A percentile compares a stretch with the other conserved stretches of the same genome.
Conservation (phyloP, 2,797 vertebrate species). For the Borostomias antarcticus region DNA sequence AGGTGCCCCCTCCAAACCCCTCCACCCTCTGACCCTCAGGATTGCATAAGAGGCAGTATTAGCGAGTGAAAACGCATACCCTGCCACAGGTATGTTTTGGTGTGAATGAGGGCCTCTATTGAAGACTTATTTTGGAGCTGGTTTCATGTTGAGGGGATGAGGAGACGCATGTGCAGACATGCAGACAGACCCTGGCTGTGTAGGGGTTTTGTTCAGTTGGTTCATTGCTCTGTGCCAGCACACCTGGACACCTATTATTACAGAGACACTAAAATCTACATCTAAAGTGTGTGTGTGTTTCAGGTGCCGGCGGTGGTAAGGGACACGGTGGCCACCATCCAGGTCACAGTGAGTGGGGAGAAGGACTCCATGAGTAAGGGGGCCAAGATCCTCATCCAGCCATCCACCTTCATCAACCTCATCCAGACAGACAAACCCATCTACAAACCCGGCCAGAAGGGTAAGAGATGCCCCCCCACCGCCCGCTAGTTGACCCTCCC, state of each 20-base stretch:
- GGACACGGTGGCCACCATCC: conserved; percentile 59
- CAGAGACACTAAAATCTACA: neutral
- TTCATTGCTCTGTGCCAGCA: no score
- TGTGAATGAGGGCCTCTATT: neutral
- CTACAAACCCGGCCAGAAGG: conserved; percentile 82
- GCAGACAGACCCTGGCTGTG: no score
- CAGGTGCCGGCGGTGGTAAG: conserved; percentile 73
- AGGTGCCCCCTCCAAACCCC: no score
- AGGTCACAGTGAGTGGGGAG: conserved; percentile 57
- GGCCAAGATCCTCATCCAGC: conserved; percentile 71
- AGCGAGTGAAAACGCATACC: neutral
- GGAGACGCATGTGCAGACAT: no score
- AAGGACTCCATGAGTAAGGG: conserved; percentile 51
- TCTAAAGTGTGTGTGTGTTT: neutral
- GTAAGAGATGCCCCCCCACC: no score
- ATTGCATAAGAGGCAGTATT: neutral
- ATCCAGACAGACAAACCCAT: conserved; percentile 82
- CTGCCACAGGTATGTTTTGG: neutral
- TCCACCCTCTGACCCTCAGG: neutral
- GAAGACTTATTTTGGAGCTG: no score
- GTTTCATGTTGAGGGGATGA: no score
- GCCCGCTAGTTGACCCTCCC: no score
- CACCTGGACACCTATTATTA: no score
- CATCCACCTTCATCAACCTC: conserved; percentile 60
- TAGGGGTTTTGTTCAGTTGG: no score